These are phyloP conservation scores for Campoplex capitator DNA, from an alignment of 2,888 invertebrate species.

Conservation along the genomic window DNA sequence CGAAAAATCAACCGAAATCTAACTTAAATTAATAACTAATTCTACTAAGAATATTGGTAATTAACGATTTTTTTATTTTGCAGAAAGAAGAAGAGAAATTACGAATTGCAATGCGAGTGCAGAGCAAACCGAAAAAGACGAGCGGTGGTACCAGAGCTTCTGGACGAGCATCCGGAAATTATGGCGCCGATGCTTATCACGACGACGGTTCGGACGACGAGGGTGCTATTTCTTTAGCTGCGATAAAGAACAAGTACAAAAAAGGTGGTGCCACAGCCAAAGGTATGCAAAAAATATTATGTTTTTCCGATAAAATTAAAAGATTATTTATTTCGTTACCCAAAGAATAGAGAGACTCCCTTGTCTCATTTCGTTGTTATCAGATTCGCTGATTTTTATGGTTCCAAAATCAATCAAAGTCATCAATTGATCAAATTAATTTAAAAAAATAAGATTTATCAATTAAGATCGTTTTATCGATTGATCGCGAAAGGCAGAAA, in stretches of 20 bases:
- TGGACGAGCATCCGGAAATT: conserved; percentile 84
- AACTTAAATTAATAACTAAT: background rate
- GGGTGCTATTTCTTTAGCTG: conserved; percentile 95
- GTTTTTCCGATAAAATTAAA: too few species aligned
- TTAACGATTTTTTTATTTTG: conserved; percentile 42
- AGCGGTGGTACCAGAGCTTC: conserved; percentile 84
- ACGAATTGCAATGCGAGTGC: conserved; percentile 93
- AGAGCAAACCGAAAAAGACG: conserved; percentile 87
- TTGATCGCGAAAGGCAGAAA: too few species aligned
- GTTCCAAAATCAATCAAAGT: too few species aligned
- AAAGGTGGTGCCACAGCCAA: conserved; percentile 86
- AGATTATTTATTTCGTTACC: too few species aligned
- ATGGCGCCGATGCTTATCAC: conserved; percentile 85
- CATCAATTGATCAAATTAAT: too few species aligned
- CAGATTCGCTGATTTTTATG: too few species aligned
- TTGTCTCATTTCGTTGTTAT: too few species aligned
- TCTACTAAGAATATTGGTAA: background rate
- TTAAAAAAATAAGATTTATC: too few species aligned
- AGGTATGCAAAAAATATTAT: conserved; percentile 77
- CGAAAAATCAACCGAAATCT: background rate
- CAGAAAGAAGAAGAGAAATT: conserved; percentile 98
- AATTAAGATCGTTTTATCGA: too few species aligned
- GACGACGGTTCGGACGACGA: conserved; percentile 97
- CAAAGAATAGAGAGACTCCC: too few species aligned
- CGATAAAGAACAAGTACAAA: conserved; percentile 98